phyloP scores from a whole-genome alignment of 2,888 invertebrate species.

The Hirtodrosophila alboralis region DNA sequence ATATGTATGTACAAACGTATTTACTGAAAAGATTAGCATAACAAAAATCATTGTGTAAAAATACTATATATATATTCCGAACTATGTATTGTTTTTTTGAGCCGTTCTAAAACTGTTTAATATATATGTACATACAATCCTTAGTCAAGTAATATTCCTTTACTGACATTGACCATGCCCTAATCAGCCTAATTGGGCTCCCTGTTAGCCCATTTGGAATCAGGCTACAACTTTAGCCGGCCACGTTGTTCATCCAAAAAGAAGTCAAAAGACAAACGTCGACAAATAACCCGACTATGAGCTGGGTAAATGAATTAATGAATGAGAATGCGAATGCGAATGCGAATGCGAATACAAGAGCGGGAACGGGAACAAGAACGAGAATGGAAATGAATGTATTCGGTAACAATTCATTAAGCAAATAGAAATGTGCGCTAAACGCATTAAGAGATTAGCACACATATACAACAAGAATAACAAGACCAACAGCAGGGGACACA shows the following conservation, averaged over 20 bases:
- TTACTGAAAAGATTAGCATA: too few relatives aligned
- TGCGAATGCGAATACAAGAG: slow-evolving; percentile 30
- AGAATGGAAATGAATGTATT: slow-evolving; percentile 68
- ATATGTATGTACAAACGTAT: too few relatives aligned
- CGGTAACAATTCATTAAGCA: slow-evolving; percentile 79
- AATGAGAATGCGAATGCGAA: slow-evolving; percentile 34
- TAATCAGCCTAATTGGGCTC: slow-evolving; percentile 67
- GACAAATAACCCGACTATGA: slow-evolving; percentile 73
- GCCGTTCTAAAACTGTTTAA: too few relatives aligned
- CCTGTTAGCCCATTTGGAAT: slow-evolving; percentile 50
- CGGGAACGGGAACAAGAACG: slow-evolving; percentile 31
- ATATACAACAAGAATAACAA: slow-evolving; percentile 41
- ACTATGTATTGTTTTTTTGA: too few relatives aligned
- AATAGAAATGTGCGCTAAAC: slow-evolving; percentile 80
- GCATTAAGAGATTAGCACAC: slow-evolving; percentile 84
- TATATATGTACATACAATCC: neutral
- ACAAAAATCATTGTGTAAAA: too few relatives aligned
- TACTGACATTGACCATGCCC: slow-evolving; percentile 55
- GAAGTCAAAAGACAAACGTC: slow-evolving; percentile 74
- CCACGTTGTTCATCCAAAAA: neutral
- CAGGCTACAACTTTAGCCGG: slow-evolving; percentile 22
- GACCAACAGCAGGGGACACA: slow-evolving; percentile 12
- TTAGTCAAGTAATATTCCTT: neutral
- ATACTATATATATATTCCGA: too few relatives aligned
- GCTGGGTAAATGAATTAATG: slow-evolving; percentile 68